These are phyloP conservation scores for Alviniconcha marisindica DNA, from an alignment of 1,140 invertebrate genomes.

Conservation along the genomic window DNA sequence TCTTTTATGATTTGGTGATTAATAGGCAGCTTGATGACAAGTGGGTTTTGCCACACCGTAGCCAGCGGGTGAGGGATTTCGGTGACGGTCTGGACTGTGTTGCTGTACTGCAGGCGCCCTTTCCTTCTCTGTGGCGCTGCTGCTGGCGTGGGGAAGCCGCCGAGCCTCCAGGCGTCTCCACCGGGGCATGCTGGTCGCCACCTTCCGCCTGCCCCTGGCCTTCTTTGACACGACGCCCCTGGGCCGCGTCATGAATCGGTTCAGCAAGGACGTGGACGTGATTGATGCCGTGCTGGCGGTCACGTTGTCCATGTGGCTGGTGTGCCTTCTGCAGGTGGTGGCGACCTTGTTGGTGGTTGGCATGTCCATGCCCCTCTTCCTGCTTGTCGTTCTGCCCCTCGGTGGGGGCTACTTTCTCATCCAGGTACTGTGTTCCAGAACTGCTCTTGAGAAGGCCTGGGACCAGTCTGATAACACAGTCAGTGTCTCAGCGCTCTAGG, in stretches of 20 bases:
- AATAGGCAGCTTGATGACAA: no score
- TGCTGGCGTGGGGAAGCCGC: neutral
- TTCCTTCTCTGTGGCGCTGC: neutral
- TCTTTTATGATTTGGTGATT: no score
- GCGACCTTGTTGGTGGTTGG: conserved; percentile 78
- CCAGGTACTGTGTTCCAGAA: no score
- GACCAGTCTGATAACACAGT: no score
- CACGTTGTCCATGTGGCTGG: conserved; percentile 36
- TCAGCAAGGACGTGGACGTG: conserved; percentile 55
- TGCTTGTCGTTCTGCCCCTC: conserved; percentile 88
- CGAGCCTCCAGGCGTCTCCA: conserved; percentile 85
- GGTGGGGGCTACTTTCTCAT: conserved; percentile 93
- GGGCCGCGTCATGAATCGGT: conserved; percentile 60
- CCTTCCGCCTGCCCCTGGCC: conserved; percentile 55
- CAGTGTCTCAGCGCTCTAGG: no score
- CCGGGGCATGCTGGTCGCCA: conserved; percentile 82
- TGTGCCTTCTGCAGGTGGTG: conserved; percentile 69
- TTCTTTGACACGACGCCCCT: conserved; percentile 64
- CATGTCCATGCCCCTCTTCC: conserved; percentile 89
- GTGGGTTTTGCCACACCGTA: no score
- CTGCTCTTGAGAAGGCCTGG: no score
- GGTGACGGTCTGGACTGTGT: no score
- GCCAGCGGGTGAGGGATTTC: no score
- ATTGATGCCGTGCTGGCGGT: conserved; percentile 60
- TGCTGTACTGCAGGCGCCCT: neutral